phyloP scores from a whole-genome alignment of 2,113 vertebrate species.

The Phylloscopus trochilus region DNA sequence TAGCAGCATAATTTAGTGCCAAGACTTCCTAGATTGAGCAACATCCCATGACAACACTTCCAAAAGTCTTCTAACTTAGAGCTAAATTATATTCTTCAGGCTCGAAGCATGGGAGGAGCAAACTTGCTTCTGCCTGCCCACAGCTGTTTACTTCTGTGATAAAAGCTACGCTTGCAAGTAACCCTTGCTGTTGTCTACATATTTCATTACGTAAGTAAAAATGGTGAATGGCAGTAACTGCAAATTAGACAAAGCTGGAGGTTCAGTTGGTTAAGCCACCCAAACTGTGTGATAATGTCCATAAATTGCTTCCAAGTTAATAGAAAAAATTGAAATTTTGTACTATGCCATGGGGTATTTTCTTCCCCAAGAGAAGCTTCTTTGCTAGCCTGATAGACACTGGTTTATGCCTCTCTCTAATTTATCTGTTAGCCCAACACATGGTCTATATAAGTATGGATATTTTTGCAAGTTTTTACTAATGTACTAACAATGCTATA shows the following conservation, averaged over 20 bases:
- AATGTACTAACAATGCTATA: neutral
- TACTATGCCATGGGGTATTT: neutral
- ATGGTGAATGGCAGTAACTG: neutral
- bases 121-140: constrained; percentile 51
- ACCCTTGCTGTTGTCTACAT: neutral
- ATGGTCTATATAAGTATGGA: neutral
- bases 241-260: neutral
- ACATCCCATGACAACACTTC: neutral
- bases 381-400: neutral
- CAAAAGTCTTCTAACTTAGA: neutral
- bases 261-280: neutral
- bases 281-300: neutral
- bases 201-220: neutral
- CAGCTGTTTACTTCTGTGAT: constrained; percentile 16
- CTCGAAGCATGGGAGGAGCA: constrained; percentile 53
- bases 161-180: constrained; percentile 14
- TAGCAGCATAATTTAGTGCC: neutral
- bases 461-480: neutral
- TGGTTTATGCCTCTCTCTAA: neutral
- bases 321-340: neutral
- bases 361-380: neutral
- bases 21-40: neutral
- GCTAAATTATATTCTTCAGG: constrained; percentile 22
- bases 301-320: neutral
- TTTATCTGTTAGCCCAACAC: neutral